These are phyloP conservation scores for Cryptocheilus praepositus DNA, from an alignment of 2,888 invertebrate species.

Conservation along the genomic window DNA sequence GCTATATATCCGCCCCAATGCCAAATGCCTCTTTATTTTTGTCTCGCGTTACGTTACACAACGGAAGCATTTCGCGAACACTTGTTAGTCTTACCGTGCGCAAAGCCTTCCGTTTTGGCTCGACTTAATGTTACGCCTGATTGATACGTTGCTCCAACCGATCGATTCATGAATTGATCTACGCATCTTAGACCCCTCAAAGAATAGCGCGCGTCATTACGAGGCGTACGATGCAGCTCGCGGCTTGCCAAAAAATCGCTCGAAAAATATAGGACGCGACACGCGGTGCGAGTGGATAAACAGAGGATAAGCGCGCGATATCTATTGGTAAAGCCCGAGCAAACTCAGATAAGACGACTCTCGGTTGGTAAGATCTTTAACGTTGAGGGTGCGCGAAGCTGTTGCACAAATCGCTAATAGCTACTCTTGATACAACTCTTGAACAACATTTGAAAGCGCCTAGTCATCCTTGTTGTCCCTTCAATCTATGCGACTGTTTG, in stretches of 20 bases:
- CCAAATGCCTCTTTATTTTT: slow-evolving; percentile 49
- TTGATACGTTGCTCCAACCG: slow-evolving; percentile 17
- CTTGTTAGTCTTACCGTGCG: slow-evolving; percentile 37
- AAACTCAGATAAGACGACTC: too few species aligned
- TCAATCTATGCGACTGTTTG: too few species aligned
- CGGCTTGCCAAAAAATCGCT: not conserved
- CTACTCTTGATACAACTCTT: too few species aligned
- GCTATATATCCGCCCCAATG: slow-evolving; percentile 30
- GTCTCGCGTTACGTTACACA: slow-evolving; percentile 42
- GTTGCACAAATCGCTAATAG: too few species aligned
- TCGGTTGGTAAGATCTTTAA: too few species aligned
- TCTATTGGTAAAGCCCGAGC: too few species aligned
- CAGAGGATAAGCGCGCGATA: too few species aligned
- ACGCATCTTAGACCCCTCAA: not conserved
- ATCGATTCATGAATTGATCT: slow-evolving; percentile 37
- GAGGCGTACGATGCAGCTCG: not conserved
- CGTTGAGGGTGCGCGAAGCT: too few species aligned
- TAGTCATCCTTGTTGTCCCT: too few species aligned
- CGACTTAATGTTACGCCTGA: slow-evolving; percentile 12
- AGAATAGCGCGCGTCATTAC: slow-evolving; percentile 5
- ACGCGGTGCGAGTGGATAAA: too few species aligned
- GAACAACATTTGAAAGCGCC: too few species aligned
- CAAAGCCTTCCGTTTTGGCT: slow-evolving; percentile 32
- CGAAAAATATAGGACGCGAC: not conserved
- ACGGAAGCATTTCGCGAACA: slow-evolving; percentile 37